These are phyloP conservation scores for Drosophila setifemur DNA, from an alignment of 1,140 invertebrate species.

Conservation along the genomic window DNA sequence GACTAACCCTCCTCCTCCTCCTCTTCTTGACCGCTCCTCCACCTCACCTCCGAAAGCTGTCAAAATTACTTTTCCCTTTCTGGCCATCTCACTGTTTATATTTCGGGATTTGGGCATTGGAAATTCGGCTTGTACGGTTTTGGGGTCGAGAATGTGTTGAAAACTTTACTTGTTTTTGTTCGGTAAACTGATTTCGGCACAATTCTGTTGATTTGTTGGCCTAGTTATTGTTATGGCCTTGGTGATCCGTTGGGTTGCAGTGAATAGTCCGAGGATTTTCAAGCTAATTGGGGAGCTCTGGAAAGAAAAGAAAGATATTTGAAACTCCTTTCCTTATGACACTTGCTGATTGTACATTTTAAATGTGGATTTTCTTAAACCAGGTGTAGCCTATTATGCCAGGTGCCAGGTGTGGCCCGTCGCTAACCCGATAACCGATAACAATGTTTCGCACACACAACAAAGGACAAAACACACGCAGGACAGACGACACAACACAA, in stretches of 20 bases:
- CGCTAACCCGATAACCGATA: slow-evolving; percentile 47
- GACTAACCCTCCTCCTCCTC: slow-evolving; percentile 12
- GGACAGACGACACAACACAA: too few relatives aligned
- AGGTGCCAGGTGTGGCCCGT: slow-evolving; percentile 53
- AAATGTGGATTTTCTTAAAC: slow-evolving; percentile 9
- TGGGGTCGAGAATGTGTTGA: slow-evolving; percentile 45
- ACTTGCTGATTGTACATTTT: slow-evolving; percentile 22
- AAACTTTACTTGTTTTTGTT: slow-evolving; percentile 38
- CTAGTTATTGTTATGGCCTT: slow-evolving; percentile 6
- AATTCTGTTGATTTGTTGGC: slow-evolving; percentile 15
- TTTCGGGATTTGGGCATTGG: slow-evolving; percentile 52
- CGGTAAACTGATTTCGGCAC: background rate
- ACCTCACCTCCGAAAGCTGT: slow-evolving; percentile 28
- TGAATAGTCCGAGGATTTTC: slow-evolving; percentile 30
- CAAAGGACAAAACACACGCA: too few relatives aligned
- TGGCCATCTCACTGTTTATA: slow-evolving; percentile 30
- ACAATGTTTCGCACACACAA: slow-evolving; percentile 8
- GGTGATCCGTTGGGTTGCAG: background rate
- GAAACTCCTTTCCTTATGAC: background rate
- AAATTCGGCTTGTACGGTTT: slow-evolving; percentile 9
- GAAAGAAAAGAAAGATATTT: too few relatives aligned
- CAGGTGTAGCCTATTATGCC: slow-evolving; percentile 20
- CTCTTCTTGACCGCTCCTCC: slow-evolving; percentile 3
- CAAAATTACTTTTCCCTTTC: slow-evolving; percentile 53
- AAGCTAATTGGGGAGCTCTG: too few relatives aligned